Base-by-base conservation (phyloP, 2,888 invertebrate species). In the Meteorus colon region DNA sequence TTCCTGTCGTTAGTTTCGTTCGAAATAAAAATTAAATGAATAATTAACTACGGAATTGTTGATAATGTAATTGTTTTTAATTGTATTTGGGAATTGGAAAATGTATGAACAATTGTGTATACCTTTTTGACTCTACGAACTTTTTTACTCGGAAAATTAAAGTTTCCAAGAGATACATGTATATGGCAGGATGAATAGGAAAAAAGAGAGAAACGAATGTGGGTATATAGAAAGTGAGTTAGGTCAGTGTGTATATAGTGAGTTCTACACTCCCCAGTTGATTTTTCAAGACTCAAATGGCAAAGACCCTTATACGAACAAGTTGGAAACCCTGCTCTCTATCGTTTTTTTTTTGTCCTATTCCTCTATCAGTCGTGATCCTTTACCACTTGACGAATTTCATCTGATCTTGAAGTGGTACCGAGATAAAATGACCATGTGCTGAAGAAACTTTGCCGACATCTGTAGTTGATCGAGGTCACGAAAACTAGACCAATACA, bases 221-320 rank as follows among this genome's bases (percentile, higher is more conserved):
- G 48, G 4, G 51, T 24, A 63, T 45, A 72, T 65, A 48, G 72
- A 48, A 63, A 72, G 63, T 63, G 72, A 48, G 48, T 48, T 29
- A 41, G n/a, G 19, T 24, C 66, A 29, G 63, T 65, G 19, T 6
- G n/a, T 48, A 48, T n/a, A 48, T 48, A n/a, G 16, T 48, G 3
- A 3, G 45, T 16, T 16, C 4, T 48, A 48, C 16, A 48, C 16
- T 3, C 5, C 16, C 65, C 31, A 34, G 73, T 65, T 73, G 73
- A 73, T 73, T 66, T 66, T 55, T 73, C 66, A 41, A 73, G 66
- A 73, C 55, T 51, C 73, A 27, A 73, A 59, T 73, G 65, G 29
- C 73, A 48, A 45, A 73, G 27, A 24, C 66, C 73, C 41, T 66
- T 4, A 66, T 16, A 12, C 63, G 31, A 63, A 63, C 34, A 34